phyloP scores from a whole-genome alignment of 2,113 vertebrate genomes.

The Sinocyclocheilus anshuiensis region DNA sequence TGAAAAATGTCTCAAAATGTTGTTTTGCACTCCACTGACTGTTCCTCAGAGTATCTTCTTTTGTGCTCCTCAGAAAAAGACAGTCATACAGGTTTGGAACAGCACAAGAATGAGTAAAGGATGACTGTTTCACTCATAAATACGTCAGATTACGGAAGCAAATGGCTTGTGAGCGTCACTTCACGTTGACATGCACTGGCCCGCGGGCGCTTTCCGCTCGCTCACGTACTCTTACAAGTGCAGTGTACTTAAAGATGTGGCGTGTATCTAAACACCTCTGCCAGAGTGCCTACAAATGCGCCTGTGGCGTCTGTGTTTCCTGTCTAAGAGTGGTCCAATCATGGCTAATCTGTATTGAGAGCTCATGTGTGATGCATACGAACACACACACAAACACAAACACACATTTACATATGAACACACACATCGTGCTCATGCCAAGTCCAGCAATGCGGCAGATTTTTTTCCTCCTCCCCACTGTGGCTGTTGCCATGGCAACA shows the following conservation, averaged over 20 bases:
- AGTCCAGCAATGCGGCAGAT: slow-evolving; percentile 77
- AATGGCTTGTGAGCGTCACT: not conserved
- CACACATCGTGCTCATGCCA: slow-evolving; percentile 58
- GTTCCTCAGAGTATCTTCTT: not conserved
- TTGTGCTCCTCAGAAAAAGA: not conserved
- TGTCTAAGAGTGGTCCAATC: not conserved
- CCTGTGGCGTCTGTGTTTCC: not conserved
- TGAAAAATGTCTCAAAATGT: too few relatives aligned
- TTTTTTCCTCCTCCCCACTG: slow-evolving; percentile 58
- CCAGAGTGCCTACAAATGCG: not conserved
- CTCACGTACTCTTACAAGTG: not conserved
- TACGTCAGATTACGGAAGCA: not conserved
- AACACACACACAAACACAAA: not conserved
- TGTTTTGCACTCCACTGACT: too few relatives aligned
- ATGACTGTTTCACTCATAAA: not conserved
- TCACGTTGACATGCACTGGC: not conserved
- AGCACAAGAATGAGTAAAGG: not conserved
- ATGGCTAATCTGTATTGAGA: not conserved
- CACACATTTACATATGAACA: slow-evolving; percentile 51
- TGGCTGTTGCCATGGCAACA: slow-evolving; percentile 81
- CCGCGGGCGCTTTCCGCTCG: not conserved
- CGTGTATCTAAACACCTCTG: slow-evolving; percentile 22
- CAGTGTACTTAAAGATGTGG: slow-evolving; percentile 6
- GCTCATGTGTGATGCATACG: not conserved
- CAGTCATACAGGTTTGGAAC: too few relatives aligned